These are phyloP conservation scores for Acomys russatus DNA, from an alignment of 2,797 vertebrate genomes.

Conservation along the genomic window DNA sequence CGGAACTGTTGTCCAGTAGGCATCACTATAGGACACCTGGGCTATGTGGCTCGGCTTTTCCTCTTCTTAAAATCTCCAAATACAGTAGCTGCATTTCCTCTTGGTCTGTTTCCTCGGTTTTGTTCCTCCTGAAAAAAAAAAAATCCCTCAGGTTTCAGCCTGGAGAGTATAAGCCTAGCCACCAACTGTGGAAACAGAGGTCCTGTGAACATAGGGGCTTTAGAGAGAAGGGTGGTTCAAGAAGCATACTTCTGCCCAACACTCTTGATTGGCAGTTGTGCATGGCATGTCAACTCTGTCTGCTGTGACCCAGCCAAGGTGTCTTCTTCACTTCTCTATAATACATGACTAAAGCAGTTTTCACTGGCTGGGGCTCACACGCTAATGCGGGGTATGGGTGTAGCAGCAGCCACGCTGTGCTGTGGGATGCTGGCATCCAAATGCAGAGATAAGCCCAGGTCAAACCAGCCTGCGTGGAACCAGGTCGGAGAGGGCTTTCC, in stretches of 20 bases:
- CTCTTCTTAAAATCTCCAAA: neutral
- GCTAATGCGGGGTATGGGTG: neutral
- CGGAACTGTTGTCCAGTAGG: neutral
- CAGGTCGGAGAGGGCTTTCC: neutral
- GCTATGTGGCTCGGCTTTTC: neutral
- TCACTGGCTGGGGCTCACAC: neutral
- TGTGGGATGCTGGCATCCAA: too few relatives aligned
- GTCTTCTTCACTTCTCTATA: neutral
- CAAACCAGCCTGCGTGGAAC: neutral
- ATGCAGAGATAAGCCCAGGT: neutral
- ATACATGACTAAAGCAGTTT: neutral
- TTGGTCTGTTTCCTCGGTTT: neutral
- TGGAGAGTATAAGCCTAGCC: neutral
- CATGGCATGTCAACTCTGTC: neutral
- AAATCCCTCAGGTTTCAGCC: neutral
- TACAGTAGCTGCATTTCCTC: neutral
- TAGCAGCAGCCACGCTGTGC: fast-evolving
- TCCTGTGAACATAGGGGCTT: fast-evolving
- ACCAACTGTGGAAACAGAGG: neutral
- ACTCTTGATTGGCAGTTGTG: neutral
- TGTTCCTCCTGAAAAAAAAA: neutral
- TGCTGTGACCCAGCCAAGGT: neutral
- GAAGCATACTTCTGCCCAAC: too few relatives aligned
- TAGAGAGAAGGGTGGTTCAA: neutral
- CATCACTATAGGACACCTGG: neutral